These are phyloP conservation scores for Labia minor DNA, from an alignment of 2,888 invertebrate genomes.

Conservation along the genomic window DNA sequence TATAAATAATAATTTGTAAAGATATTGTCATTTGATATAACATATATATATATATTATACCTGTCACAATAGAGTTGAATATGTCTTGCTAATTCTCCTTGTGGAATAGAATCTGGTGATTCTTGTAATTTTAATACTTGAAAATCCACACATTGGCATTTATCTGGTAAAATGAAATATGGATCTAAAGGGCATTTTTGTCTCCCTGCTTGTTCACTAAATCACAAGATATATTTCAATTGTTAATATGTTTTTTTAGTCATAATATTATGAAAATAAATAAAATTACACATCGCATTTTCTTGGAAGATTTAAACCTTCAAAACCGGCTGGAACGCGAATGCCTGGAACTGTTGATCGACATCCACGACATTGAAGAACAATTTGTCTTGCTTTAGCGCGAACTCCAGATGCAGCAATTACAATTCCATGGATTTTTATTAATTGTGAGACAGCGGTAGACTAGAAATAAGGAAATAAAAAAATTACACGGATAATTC, in stretches of 20 bases:
- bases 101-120: slow-evolving; percentile 83
- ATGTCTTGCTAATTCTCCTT: slow-evolving; percentile 97
- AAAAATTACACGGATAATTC: background rate
- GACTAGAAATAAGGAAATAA: slow-evolving; percentile 55
- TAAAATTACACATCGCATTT: slow-evolving; percentile 86
- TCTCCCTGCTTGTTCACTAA: slow-evolving; percentile 80
- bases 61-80: slow-evolving; percentile 89
- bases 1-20: too few relatives aligned
- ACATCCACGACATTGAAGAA: slow-evolving; percentile 92
- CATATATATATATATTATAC: slow-evolving; percentile 36
- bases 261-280: too few relatives aligned
- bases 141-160: slow-evolving; percentile 94
- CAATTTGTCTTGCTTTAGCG: slow-evolving; percentile 89
- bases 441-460: slow-evolving; percentile 80
- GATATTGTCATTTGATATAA: background rate
- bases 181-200: slow-evolving; percentile 95
- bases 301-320: slow-evolving; percentile 89
- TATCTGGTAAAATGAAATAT: slow-evolving; percentile 95
- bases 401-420: slow-evolving; percentile 87
- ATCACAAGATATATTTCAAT: too few relatives aligned
- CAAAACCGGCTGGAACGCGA: slow-evolving; percentile 84
- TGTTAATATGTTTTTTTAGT: slow-evolving; percentile 16
- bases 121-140: slow-evolving; percentile 97
- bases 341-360: slow-evolving; percentile 80
- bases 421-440: slow-evolving; percentile 93